Evolutionary conservation across 1,140 invertebrate species (phyloP).

Genomic region (Drepana arcuata): DNA sequence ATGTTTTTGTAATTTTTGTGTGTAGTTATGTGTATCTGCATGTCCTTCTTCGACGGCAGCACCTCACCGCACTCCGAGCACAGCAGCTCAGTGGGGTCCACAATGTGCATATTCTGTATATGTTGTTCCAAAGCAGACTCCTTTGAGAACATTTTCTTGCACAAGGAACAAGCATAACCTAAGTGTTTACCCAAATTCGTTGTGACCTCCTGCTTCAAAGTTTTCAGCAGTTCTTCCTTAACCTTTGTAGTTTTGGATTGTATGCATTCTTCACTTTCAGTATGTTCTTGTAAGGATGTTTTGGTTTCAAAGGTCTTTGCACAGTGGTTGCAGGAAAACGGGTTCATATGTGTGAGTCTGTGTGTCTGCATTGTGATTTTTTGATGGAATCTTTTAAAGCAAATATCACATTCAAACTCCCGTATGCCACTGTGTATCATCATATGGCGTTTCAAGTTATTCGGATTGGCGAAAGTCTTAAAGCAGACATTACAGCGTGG

Average conservation of each 20-base stretch:
- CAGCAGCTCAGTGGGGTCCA: constrained; percentile 32
- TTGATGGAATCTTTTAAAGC: constrained; percentile 60
- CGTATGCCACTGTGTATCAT: constrained; percentile 72
- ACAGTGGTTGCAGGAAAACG: constrained; percentile 48
- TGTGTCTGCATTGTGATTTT: constrained; percentile 70
- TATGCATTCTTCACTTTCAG: constrained; percentile 40
- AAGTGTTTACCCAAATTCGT: constrained; percentile 48
- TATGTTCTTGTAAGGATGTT: constrained; percentile 30
- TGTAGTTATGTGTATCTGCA: constrained; percentile 30
- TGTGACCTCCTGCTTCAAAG: constrained; percentile 45
- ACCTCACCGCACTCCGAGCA: constrained; percentile 45
- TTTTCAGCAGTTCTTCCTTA: constrained; percentile 54
- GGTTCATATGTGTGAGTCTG: constrained; percentile 51
- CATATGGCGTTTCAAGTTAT: constrained; percentile 75
- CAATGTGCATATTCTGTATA: constrained; percentile 55
- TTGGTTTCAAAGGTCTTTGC: constrained; percentile 47
- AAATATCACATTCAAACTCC: constrained; percentile 72
- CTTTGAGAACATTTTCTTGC: constrained; percentile 66
- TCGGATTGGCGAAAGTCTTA: constrained; percentile 73
- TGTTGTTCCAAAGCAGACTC: constrained; percentile 59
- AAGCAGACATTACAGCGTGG: constrained; percentile 72
- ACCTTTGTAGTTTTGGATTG: constrained; percentile 38
- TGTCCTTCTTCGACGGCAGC: constrained; percentile 32
- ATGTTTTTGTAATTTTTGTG: constrained; percentile 44
- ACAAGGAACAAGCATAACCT: constrained; percentile 66